A percentile compares a stretch with the other conserved stretches of the same genome.
Evolutionary conservation across 2,113 vertebrate species (phyloP).

Genomic region (Ictidomys tridecemlineatus): DNA sequence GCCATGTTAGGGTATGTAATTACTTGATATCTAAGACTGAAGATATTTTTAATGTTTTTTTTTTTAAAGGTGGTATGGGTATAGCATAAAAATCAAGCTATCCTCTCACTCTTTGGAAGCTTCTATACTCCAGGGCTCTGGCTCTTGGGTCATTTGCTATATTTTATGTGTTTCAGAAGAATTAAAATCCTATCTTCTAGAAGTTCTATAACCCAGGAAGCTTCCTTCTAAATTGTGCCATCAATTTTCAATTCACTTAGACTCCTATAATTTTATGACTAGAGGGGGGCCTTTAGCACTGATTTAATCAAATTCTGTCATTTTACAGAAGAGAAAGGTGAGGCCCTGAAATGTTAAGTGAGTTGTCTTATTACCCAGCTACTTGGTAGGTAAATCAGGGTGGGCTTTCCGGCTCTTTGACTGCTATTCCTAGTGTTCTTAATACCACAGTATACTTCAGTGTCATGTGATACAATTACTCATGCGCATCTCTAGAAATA

Average conservation of each 20-base stretch:
- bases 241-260: slow-evolving; percentile 76
- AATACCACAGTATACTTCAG: background rate
- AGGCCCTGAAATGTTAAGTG: slow-evolving; percentile 76
- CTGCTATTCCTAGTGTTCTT: background rate
- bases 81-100: slow-evolving; percentile 32
- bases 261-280: slow-evolving; percentile 77
- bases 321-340: slow-evolving; percentile 76
- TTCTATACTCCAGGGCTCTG: background rate
- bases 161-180: slow-evolving; percentile 71
- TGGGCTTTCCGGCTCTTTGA: background rate
- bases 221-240: slow-evolving; percentile 65
- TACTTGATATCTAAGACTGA: background rate
- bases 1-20: background rate
- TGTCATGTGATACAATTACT: background rate
- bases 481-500: background rate
- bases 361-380: slow-evolving; percentile 47
- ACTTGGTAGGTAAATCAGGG: slow-evolving; percentile 41
- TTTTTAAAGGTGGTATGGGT: background rate
- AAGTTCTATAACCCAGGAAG: slow-evolving; percentile 66
- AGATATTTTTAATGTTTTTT: background rate
- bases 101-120: background rate
- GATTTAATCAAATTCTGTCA: slow-evolving; percentile 77
- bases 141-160: slow-evolving; percentile 50
- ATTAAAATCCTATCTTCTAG: slow-evolving; percentile 61
- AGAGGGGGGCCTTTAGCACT: slow-evolving; percentile 66